Evolutionary conservation across 2,113 vertebrate species (phyloP).

Genomic region (Psittacara wagleri): DNA sequence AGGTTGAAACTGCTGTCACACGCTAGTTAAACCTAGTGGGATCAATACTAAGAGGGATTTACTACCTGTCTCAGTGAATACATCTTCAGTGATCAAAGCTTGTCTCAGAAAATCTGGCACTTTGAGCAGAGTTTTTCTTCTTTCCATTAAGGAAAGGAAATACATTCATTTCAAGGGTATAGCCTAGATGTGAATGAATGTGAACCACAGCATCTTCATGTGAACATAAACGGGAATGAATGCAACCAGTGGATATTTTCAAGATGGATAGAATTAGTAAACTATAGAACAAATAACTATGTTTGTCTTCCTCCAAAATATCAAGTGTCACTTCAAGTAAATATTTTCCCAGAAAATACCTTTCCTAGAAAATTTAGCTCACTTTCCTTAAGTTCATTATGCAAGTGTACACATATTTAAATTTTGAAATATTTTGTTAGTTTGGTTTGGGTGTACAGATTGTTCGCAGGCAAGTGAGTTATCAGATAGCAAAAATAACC

Average conservation of each 20-base stretch:
- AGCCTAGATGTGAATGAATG: not conserved
- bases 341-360: not conserved
- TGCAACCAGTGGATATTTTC: not conserved
- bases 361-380: not conserved
- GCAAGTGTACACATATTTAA: not conserved
- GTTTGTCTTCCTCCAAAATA: not conserved
- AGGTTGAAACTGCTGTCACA: slow-evolving; percentile 33
- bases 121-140: not conserved
- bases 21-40: not conserved
- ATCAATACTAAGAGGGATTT: slow-evolving; percentile 64
- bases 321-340: not conserved
- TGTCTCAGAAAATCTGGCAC: not conserved
- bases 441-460: not conserved
- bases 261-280: not conserved
- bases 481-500: not conserved
- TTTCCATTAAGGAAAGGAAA: slow-evolving; percentile 38
- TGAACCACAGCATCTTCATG: not conserved
- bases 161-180: not conserved
- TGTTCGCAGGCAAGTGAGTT: not conserved
- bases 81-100: slow-evolving; percentile 41
- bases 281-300: not conserved
- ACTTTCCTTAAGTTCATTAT: not conserved
- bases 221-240: not conserved
- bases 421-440: not conserved
- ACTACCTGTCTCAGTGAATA: slow-evolving; percentile 26